A percentile compares a stretch with the other conserved stretches of the same genome.
phyloP scores from a whole-genome alignment of 2,113 vertebrate species.

The Megaleporinus macrocephalus region DNA sequence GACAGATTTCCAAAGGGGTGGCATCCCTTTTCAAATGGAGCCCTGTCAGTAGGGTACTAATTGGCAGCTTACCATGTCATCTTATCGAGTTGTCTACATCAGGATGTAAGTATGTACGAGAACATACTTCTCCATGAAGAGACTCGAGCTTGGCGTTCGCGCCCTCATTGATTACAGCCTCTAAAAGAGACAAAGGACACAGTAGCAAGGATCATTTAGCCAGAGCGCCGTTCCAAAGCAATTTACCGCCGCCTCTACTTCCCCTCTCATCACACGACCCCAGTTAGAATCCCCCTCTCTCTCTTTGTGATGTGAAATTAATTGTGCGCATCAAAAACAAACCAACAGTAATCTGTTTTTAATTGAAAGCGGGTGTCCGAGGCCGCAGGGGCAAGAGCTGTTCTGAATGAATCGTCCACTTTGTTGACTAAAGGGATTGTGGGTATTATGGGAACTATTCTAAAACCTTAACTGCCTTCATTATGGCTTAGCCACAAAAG shows the following conservation, averaged over 20 bases:
- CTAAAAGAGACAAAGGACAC: conserved; percentile 43
- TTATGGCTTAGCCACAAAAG: not conserved
- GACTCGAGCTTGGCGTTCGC: conserved; percentile 1
- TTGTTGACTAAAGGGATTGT: conserved; percentile 16
- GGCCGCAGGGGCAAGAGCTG: conserved; percentile 18
- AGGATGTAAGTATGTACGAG: not conserved
- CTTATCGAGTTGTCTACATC: not conserved
- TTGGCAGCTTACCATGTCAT: not conserved
- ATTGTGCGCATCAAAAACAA: conserved; percentile 43
- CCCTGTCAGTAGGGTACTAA: not conserved
- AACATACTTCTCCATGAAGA: conserved; percentile 4
- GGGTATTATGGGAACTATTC: not conserved
- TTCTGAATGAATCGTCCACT: conserved; percentile 18
- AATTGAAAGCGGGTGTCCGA: conserved; percentile 43
- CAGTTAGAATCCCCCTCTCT: conserved; percentile 4
- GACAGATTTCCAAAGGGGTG: too few relatives aligned
- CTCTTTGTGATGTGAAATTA: conserved; percentile 31
- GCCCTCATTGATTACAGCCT: conserved; percentile 34
- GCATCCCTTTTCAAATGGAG: not conserved
- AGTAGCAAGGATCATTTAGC: conserved; percentile 42
- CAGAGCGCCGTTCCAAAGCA: conserved; percentile 24
- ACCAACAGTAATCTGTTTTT: conserved; percentile 45
- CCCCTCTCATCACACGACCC: conserved; percentile 16
- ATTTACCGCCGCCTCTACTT: conserved; percentile 18
- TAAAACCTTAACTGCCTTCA: conserved; percentile 5